Evolutionary conservation across 2,888 invertebrate species (phyloP), one percentile per base, ranked within the genome.

Genomic region (Scrobipalpa atriplicella): DNA sequence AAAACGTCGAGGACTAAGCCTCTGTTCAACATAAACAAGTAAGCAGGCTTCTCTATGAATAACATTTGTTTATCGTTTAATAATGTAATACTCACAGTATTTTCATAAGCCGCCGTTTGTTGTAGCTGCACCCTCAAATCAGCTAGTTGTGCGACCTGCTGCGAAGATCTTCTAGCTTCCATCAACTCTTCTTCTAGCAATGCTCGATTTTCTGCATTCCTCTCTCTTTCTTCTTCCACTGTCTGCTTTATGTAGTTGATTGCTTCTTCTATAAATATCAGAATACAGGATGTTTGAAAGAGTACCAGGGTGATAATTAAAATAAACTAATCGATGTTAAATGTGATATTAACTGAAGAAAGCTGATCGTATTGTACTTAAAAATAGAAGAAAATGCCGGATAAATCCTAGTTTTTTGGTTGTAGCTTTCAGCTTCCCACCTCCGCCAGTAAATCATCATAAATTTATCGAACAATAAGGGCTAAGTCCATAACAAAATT

Each of bases 141-240:
- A 0, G 88, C 77, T 67, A 91, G 76, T 69, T 90, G 87, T 0
- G 82, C 78, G 47, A 91, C 72, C 71, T 92, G 90, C 60, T 84
- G 82, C 0, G 92, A 91, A 0, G 87, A 85, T 21, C 90, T 71
- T 10, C 90, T 76, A 0, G 87, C 86, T 41, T 89, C 91, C 66
- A 79, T 47, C 71, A 91, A 71, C 75, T 91, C 92, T 0, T 80
- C 77, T 43, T 90, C 90, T 18, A 92, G 67, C 8, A 81, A 79
- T 0, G 85, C 85, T 2, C 87, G 80, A 70, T 75, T 88, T 71
- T 89, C 89, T 0, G 85, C 86, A 66, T 90, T 92, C 56, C 86
- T 76, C 65, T 84, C 81, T 0, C 90, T 74, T 68, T 92, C 92
- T n/a, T 91, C 90, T 68, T 90, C 90, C 0, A 92, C 87, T 0